Evolutionary conservation across 2,113 vertebrate species (phyloP), one percentile per base, ranked within the genome.

Genomic region (Orycteropus afer): DNA sequence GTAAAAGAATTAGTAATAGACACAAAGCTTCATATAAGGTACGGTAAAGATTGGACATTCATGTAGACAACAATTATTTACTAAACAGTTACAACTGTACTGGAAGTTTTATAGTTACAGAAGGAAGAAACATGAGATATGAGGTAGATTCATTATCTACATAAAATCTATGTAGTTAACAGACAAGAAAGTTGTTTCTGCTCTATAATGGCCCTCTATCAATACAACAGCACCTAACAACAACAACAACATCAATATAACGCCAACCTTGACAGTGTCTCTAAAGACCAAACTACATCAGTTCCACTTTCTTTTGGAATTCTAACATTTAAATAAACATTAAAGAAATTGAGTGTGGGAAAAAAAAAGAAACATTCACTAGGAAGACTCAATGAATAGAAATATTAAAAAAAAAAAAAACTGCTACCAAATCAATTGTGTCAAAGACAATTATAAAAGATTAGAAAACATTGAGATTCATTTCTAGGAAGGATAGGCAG

Each of bases 261-360:
- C 40, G 18, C 40, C 57, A 32, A 45, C 49, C 79, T 42, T 45
- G 22, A 37, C n/a, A 53, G 57, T 45, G 11, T 57, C 73, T 84
- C 89, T 73, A 49, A 91, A 89, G 27, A 65, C n/a, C 13, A 73
- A 42, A 23, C 1, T 81, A 81, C 47, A 45, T 51, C 25, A 69
- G n/a, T 27, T 27, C 23, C 74, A 40, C 40, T 53, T 81, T 69
- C 32, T 86, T 80, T 78, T 23, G 40, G 29, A 94, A 77, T 86
- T 67, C 8, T 74, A 6, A 27, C 49, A 49, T 86, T 89, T 81
- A 74, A 85, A 69, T 80, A 25, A 34, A 37, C 4, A 47, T 86
- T 84, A 84, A 67, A 80, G 17, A 80, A 94, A 51, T 93, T 18
- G 53, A 94, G 49, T 23, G 9, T n/a, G 61, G 51, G 51, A 85